Base-by-base conservation (phyloP, 2,113 vertebrate genomes). In the Hydrochoerus hydrochaeris region DNA sequence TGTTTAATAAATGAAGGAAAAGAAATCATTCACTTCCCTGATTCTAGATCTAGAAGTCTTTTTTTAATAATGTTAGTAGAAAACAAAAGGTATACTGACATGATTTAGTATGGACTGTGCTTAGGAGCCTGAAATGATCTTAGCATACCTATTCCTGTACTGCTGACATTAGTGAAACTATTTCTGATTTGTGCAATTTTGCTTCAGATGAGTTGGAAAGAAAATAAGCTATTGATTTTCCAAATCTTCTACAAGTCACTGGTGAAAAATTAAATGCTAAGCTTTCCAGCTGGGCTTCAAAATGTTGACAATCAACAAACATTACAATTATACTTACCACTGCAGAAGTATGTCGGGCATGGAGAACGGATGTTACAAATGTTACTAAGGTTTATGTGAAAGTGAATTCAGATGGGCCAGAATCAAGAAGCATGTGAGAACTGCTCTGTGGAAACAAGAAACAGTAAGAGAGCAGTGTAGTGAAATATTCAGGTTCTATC, bases 141-240 rank as follows among this genome's bases (percentile, higher is more conserved):
- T 91, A 73, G 58, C 58, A 62, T 71, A 91, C 57, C 38, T 89
- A 81, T 88, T 5, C 65, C 57, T 71, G 57, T 88, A 77, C 89
- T 85, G 35, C 46, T 30, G 26, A 16, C 71, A 90, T 96, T 88
- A 90, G n/a, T 57, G n/a, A 96, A 85, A 94, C 82, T 95, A 52
- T 88, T 97, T 96, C 67, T 90, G 77, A 77, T 85, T 94, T 93
- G 60, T 65, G 38, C 54, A 85, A 28, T 95, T 96, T 94, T 94
- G 82, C 32, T 95, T 97, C 60, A 89, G 22, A 87, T 93, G 81
- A 96, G 17, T 90, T 97, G 65, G 35, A 92, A 90, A 92, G 95
- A 97, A 97, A 97, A 97, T 90, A 94, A 90, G 67, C n/a, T 96
- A 85, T 95, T 94, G 94, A 95, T 90, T 97, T 96, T 90, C 77